phyloP scores from a whole-genome alignment of 2,113 vertebrate genomes.

The Isichthys henryi region DNA sequence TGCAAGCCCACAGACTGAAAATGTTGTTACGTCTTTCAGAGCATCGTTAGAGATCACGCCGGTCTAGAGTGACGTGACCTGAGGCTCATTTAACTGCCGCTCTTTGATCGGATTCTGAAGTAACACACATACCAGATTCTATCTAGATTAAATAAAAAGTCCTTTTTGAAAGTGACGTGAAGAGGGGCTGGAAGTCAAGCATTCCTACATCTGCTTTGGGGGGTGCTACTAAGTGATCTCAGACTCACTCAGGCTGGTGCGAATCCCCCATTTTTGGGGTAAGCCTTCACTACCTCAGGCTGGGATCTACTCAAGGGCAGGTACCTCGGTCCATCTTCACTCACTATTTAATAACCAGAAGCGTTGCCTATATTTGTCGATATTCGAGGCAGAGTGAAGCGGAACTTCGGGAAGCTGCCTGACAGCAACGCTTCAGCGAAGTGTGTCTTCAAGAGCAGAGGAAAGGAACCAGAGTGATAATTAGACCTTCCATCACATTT shows the following conservation, averaged over 20 bases:
- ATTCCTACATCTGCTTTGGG: neutral
- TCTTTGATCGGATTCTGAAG: neutral
- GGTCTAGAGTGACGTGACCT: neutral
- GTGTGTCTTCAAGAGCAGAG: slow-evolving; percentile 54
- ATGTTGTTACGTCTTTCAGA: neutral
- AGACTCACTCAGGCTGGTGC: neutral
- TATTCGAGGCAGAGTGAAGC: too few species aligned
- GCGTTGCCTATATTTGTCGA: neutral
- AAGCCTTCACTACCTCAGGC: neutral
- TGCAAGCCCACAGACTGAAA: neutral
- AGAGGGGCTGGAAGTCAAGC: neutral
- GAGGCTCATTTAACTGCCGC: neutral
- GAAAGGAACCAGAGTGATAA: slow-evolving; percentile 50
- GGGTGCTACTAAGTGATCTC: neutral
- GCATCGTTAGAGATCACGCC: neutral
- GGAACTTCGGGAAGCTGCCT: neutral
- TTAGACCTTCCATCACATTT: slow-evolving; percentile 67
- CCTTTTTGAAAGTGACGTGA: neutral
- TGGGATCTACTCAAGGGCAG: neutral
- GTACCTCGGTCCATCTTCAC: neutral
- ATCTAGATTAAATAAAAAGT: too few species aligned
- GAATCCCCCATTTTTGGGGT: neutral
- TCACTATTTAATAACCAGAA: neutral
- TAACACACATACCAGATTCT: neutral
- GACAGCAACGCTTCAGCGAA: neutral